Evolutionary conservation across 2,797 vertebrate species (phyloP), one percentile per base, ranked within the genome.

Genomic region (Echeneis naucrates): DNA sequence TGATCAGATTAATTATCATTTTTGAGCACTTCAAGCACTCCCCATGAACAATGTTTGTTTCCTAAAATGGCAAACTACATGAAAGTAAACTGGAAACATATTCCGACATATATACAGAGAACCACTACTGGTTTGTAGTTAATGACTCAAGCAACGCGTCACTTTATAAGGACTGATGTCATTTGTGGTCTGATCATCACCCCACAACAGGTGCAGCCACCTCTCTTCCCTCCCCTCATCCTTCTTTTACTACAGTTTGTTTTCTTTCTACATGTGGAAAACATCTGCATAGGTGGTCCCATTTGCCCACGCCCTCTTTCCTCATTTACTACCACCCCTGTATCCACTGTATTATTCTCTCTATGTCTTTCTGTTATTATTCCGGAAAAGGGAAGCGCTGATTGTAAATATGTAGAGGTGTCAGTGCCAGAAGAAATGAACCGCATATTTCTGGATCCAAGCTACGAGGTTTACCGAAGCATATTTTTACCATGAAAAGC

Each of bases 401-500:
- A 91, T 91, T 89, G 92, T 91, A 91, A 94, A 94, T 91, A 92
- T 77, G 76, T 85, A 68, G 82, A 88, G 78, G 85, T 84, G 81
- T 93, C 78, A 73, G 87, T 76, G 82, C 88, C 83, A 88, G 86
- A 81, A 93, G 87, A 89, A 92, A 78, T 53, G 79, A 62, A 80
- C 68, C 62, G 86, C 82, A 72, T 90, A 91, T 93, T 93, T 93
- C 90, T 91, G 90, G 89, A 89, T 77, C 76, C 80, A 58, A 88
- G 90, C 82, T 77, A 82, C 77, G 84, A 93, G 92, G 92, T 94
- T 93, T 90, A 93, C 93, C 84, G 59, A 84, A 90, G 88, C 84
- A 86, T 95, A 95, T 95, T 94, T 95, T 95, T 95, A 83, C 90
- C 88, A 80, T 90, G 85, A 91, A 95, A 95, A 93, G 87, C 91